Evolutionary conservation across 1,140 invertebrate genomes (phyloP).

Genomic region (Coenobita brevimanus): DNA sequence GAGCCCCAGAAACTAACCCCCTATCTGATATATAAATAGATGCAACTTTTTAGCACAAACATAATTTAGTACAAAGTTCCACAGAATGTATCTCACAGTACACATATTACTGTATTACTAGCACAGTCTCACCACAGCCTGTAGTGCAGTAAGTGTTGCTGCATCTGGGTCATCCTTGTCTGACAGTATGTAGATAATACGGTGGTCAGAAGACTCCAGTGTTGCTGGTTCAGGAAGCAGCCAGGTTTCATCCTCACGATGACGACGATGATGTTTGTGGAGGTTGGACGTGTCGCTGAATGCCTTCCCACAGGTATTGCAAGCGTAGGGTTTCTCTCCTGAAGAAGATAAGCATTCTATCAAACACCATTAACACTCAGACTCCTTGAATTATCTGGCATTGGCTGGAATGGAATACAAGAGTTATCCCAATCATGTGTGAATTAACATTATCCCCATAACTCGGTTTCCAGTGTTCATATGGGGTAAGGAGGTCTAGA

Average conservation of each 20-base stretch:
- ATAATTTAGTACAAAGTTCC: background rate
- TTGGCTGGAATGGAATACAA: background rate
- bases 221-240: constrained; percentile 5
- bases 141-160: constrained; percentile 44
- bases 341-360: background rate
- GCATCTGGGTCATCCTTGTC: constrained; percentile 61
- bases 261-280: constrained; percentile 37
- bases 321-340: constrained; percentile 84
- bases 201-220: constrained; percentile 26
- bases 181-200: constrained; percentile 62
- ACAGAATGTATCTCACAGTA: background rate
- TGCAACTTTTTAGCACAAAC: no score
- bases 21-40: no score
- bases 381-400: background rate
- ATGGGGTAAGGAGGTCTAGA: no score
- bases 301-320: constrained; percentile 90
- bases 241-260: constrained; percentile 46
- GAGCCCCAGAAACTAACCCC: no score
- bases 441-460: no score
- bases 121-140: constrained; percentile 41
- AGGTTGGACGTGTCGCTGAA: constrained; percentile 75
- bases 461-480: no score
- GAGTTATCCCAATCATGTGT: no score
- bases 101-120: no score
- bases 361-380: background rate